A percentile compares a stretch with the other conserved stretches of the same genome.
Evolutionary conservation across 2,113 vertebrate species (phyloP).

Genomic region (Heterocephalus glaber): DNA sequence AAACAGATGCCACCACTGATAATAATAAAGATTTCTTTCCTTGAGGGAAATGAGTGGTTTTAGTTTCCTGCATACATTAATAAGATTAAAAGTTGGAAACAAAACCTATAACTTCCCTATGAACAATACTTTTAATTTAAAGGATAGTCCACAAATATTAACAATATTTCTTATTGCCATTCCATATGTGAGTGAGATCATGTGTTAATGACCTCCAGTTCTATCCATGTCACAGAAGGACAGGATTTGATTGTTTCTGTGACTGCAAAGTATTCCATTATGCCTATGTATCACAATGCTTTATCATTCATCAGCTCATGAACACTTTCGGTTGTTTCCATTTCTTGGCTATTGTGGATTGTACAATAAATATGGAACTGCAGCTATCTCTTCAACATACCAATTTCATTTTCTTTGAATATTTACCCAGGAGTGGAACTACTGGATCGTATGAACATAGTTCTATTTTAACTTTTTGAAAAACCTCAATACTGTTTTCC

Average conservation of each 20-base stretch:
- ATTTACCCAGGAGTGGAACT: neutral
- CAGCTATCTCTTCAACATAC: neutral
- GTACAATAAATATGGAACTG: neutral
- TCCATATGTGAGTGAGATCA: neutral
- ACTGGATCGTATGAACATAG: neutral
- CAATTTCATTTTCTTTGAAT: neutral
- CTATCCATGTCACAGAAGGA: neutral
- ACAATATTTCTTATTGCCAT: neutral
- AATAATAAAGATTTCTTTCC: neutral
- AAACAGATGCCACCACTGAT: slow-evolving; percentile 36
- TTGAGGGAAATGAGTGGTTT: neutral
- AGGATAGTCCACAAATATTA: neutral
- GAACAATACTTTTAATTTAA: neutral
- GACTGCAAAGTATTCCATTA: neutral
- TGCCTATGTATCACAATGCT: no score
- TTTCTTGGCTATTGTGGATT: neutral
- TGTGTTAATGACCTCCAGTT: neutral
- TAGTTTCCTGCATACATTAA: neutral
- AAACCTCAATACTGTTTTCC: neutral
- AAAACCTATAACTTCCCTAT: neutral
- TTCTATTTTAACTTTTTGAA: neutral
- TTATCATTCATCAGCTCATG: neutral
- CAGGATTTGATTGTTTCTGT: neutral
- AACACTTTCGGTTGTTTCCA: no score
- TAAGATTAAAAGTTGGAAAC: neutral